Conservation (phyloP, 2,797 vertebrate genomes). For the Microctenopoma stevenorrisi region DNA sequence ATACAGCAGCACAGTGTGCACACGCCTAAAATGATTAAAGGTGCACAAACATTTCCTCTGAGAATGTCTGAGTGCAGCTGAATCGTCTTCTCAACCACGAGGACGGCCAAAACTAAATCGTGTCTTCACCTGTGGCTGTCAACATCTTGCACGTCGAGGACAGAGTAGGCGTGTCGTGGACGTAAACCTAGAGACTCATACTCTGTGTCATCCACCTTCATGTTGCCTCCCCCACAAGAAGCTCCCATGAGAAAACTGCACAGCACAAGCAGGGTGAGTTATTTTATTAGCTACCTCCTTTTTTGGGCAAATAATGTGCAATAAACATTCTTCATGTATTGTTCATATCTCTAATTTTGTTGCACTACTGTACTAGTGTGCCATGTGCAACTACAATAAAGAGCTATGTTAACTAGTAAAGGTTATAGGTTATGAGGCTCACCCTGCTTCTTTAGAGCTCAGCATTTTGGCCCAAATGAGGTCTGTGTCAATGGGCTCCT, state of each 20-base stretch:
- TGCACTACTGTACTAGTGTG: too few relatives aligned
- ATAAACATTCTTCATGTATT: too few relatives aligned
- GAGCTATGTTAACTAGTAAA: too few relatives aligned
- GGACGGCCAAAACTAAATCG: too few relatives aligned
- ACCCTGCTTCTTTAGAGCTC: conserved; percentile 98
- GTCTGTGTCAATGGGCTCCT: conserved; percentile 95
- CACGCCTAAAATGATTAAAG: neutral
- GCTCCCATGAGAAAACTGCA: conserved; percentile 91
- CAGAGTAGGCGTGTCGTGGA: conserved; percentile 92
- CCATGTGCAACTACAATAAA: too few relatives aligned
- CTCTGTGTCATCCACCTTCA: conserved; percentile 92
- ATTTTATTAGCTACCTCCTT: too few relatives aligned
- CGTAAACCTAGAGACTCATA: conserved; percentile 93
- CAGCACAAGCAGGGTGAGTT: too few relatives aligned
- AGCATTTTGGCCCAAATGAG: conserved; percentile 99
- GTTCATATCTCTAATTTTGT: too few relatives aligned
- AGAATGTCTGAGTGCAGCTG: neutral
- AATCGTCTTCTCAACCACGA: neutral
- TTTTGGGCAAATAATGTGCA: too few relatives aligned
- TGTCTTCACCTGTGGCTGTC: conserved; percentile 86
- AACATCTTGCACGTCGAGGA: conserved; percentile 91
- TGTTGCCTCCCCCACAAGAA: conserved; percentile 94
- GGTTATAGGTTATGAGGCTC: conserved; percentile 44
- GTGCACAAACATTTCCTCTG: neutral
- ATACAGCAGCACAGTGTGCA: too few relatives aligned